phyloP scores from a whole-genome alignment of 2,113 vertebrate genomes.

The Heterotis niloticus region DNA sequence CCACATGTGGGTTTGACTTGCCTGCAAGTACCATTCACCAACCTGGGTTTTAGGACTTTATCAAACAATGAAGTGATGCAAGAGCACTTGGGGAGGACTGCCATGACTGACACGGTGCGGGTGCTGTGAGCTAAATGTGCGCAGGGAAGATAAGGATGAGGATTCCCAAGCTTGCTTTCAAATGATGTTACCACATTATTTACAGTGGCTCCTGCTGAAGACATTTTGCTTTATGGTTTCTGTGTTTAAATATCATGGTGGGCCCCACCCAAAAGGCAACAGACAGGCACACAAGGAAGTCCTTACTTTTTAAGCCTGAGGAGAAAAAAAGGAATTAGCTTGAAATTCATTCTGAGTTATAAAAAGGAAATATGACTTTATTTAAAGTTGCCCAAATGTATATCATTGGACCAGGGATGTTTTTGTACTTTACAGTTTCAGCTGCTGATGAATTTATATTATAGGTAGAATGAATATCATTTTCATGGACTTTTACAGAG shows the following conservation, averaged over 20 bases:
- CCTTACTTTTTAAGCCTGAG: too few species aligned
- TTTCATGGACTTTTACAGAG: not conserved
- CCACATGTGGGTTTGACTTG: too few species aligned
- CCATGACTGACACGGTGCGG: not conserved
- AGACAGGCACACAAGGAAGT: not conserved
- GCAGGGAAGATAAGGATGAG: not conserved
- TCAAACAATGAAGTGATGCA: not conserved
- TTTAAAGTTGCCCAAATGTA: not conserved
- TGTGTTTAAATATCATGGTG: not conserved
- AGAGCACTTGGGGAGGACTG: not conserved
- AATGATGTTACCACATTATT: not conserved
- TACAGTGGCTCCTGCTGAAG: not conserved
- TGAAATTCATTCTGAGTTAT: not conserved
- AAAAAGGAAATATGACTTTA: slow-evolving; percentile 5
- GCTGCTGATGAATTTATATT: too few species aligned
- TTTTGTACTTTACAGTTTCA: too few species aligned
- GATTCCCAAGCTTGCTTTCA: not conserved
- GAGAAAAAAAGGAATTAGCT: too few species aligned
- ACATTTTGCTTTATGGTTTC: not conserved
- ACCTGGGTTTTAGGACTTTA: too few species aligned
- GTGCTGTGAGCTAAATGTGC: not conserved
- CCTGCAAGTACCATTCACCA: too few species aligned
- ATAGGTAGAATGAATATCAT: too few species aligned
- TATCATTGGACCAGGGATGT: not conserved
- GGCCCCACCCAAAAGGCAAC: not conserved